Evolutionary conservation across 2,797 vertebrate genomes (phyloP), one percentile per base, ranked within the genome.

Genomic region (Microhierax caerulescens): DNA sequence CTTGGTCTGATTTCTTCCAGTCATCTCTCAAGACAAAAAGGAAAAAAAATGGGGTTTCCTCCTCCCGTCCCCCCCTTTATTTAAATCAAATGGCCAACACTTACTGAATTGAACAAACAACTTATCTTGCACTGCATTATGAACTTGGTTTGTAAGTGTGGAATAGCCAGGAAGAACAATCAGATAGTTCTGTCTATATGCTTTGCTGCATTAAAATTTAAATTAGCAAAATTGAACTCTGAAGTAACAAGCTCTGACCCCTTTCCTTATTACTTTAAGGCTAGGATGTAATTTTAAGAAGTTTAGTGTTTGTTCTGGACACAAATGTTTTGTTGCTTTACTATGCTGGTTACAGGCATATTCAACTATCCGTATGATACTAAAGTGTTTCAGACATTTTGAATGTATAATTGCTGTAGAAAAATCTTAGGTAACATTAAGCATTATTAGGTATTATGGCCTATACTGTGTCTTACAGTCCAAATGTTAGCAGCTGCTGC

Each of bases 31-130:
- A 68, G 25, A 68, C 7, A 84, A 90, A 86, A 88, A 64, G 9
- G 10, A 7, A 21, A 27, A 57, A 47, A 63, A 15, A 1, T 7
- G 4, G 17, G 8, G 10, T 65, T 51, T 50, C 6, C 16, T 27
- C 4, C 7, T 19, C 0, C 3, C 2, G 3, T 5, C 0, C 0
- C 11, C 11, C 37, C 7, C 15, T 10, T 12, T 67, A 23, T 70
- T 61, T 36, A n/a, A 43, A 45, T 50, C 25, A 65, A n/a, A 65
- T 54, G 5, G 69, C 32, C 93, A 81, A 65, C 10, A 47, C 21
- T 70, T 74, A 24, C 73, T 92, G 61, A 90, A 86, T 69, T 2
- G 3, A 90, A 77, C 25, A 75, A 65, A 47, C 9, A 56, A 67
- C 34, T 90, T 75, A 57, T 3, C 53, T 68, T 76, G 37, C 12